Base-by-base conservation (phyloP, 2,113 vertebrate genomes). In the Crocuta crocuta region DNA sequence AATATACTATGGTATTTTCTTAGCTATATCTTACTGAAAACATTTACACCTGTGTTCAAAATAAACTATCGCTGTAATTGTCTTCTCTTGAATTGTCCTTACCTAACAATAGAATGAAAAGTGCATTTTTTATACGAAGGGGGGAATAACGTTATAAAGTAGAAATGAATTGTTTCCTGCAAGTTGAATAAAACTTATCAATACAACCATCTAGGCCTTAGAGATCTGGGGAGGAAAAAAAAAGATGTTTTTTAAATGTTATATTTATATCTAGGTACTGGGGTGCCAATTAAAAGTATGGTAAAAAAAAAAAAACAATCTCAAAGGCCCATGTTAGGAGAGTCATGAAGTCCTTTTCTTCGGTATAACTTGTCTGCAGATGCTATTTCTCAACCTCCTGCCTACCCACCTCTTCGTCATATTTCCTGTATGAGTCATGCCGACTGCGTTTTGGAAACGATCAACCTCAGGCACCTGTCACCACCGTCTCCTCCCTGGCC, bases 361-460 rank as follows among this genome's bases (percentile, higher is more conserved):
- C 23, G 1, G 12, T 10, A 16, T 5, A 10, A 24, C 10, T 26
- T 31, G 58, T 9, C 13, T 48, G 26, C 4, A 39, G 70, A n/a
- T 5, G 15, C 26, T 0, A 17, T 4, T 39, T 17, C 19, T 19
- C 45, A 4, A 24, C n/a, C 61, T 8, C 5, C 35, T 0, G 4
- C 26, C 2, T 13, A 9, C 11, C n/a, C 10, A 19, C 8, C 58
- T 48, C 23, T 28, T 66, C 53, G 21, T 45, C 45, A n/a, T 4
- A 6, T 3, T n/a, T 4, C 26, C 45, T 1, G 2, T 10, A 10
- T 2, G 71, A n/a, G 48, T 53, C 45, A 12, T 61, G 19, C 61
- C 10, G 21, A 45, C 35, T 17, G 5, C 13, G 1, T 5, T 26
- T 19, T 94, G 24, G 45, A 66, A 55, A 21, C 1, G 26, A 86